These are phyloP conservation scores for Aleiodes alternator DNA, from an alignment of 2,888 invertebrate genomes.

Conservation along the genomic window DNA sequence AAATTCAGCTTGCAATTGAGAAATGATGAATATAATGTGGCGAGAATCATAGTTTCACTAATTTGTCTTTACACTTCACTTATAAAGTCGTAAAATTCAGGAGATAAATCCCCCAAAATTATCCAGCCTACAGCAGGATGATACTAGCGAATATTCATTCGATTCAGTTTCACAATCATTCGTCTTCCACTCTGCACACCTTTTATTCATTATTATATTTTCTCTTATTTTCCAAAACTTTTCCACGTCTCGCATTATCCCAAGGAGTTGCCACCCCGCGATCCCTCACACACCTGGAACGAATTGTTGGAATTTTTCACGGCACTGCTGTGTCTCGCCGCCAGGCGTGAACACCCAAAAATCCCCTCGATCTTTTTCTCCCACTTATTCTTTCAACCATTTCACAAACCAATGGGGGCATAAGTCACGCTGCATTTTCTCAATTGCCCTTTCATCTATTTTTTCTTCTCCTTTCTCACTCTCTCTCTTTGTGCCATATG, in stretches of 20 bases:
- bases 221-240: slow-evolving; percentile 35
- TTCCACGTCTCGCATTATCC: slow-evolving; percentile 32
- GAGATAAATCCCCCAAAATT: no score
- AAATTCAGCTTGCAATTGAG: no score
- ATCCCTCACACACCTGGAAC: slow-evolving; percentile 48
- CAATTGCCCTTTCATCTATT: slow-evolving; percentile 38
- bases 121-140: no score
- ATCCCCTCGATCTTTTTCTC: slow-evolving; percentile 39
- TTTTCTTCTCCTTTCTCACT: slow-evolving; percentile 29
- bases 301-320: slow-evolving; percentile 58
- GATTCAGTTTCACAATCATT: slow-evolving; percentile 44
- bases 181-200: background rate
- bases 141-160: slow-evolving; percentile 48
- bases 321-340: slow-evolving; percentile 44
- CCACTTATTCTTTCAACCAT: slow-evolving; percentile 43
- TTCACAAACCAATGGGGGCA: slow-evolving; percentile 33
- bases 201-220: slow-evolving; percentile 4
- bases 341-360: slow-evolving; percentile 42
- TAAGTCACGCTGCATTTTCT: slow-evolving; percentile 43
- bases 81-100: no score
- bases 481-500: slow-evolving; percentile 18
- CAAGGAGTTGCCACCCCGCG: slow-evolving; percentile 34
- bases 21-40: no score
- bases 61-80: no score
- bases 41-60: no score